Percentiles rank a stretch among this genome's conserved stretches.
These are phyloP conservation scores for Eleutherodactylus coqui DNA, from an alignment of 2,797 vertebrate genomes.

Conservation along the genomic window DNA sequence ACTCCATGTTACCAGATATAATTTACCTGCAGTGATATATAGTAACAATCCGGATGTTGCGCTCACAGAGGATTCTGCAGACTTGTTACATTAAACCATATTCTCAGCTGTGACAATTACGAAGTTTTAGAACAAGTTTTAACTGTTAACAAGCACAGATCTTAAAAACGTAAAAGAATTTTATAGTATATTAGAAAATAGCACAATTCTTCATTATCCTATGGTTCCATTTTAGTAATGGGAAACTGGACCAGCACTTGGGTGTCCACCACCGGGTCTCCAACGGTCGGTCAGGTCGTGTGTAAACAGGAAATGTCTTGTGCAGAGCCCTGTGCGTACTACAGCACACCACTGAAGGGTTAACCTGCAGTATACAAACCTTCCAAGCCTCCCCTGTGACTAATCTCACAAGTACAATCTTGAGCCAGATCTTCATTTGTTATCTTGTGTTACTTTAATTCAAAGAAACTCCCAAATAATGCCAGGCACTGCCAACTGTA, in stretches of 20 bases:
- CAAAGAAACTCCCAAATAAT: slow-evolving; percentile 48
- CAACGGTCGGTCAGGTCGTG: neutral
- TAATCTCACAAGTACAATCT: slow-evolving; percentile 42
- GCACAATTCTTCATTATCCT: neutral
- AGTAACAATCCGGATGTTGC: too few species aligned
- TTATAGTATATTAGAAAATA: too few species aligned
- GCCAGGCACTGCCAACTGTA: slow-evolving; percentile 50
- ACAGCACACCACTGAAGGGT: slow-evolving; percentile 1
- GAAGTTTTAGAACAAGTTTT: neutral
- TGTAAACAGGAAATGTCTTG: neutral
- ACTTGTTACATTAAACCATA: neutral
- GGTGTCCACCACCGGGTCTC: neutral
- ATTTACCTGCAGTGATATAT: too few species aligned
- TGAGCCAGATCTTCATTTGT: slow-evolving; percentile 47
- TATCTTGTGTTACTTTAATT: slow-evolving; percentile 45
- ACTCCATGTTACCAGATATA: too few species aligned
- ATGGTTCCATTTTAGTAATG: neutral
- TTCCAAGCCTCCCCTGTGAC: slow-evolving; percentile 32
- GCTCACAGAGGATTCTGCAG: neutral
- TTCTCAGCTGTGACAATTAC: neutral
- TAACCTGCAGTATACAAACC: neutral
- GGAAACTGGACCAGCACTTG: neutral
- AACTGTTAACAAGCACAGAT: neutral
- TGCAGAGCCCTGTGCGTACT: neutral
- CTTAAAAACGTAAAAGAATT: too few species aligned